phyloP scores from a whole-genome alignment of 2,113 vertebrate species.

The Uria lomvia region DNA sequence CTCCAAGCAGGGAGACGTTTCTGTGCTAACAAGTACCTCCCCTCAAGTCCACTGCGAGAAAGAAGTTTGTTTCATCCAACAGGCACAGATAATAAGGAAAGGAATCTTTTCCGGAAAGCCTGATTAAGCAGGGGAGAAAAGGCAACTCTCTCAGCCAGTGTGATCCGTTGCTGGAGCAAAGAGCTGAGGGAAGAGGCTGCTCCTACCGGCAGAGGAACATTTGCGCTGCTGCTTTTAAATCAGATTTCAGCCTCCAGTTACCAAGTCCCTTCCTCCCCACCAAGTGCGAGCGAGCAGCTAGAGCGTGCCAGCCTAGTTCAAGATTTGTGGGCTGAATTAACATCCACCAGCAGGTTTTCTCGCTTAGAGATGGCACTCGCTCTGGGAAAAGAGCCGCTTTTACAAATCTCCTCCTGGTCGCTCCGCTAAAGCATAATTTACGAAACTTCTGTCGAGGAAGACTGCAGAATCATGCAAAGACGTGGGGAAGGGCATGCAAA shows the following conservation, averaged over 20 bases:
- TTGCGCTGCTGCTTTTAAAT: not conserved
- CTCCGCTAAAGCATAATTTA: not conserved
- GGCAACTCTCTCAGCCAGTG: not conserved
- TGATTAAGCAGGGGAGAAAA: not conserved
- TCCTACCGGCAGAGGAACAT: not conserved
- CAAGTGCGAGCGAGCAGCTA: not conserved
- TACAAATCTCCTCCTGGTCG: not conserved
- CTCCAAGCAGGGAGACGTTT: accelerated
- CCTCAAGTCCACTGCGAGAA: not conserved
- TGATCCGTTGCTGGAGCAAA: not conserved
- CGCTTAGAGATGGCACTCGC: accelerated
- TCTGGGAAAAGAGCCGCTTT: not conserved
- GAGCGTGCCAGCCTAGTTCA: accelerated
- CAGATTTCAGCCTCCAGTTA: not conserved
- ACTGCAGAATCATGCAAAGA: not conserved
- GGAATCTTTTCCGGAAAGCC: not conserved
- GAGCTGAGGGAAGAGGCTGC: not conserved
- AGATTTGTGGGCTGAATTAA: not conserved
- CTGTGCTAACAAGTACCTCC: not conserved
- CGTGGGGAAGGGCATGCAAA: constrained; percentile 3
- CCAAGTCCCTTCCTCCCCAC: not conserved
- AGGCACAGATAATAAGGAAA: not conserved
- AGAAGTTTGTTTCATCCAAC: not conserved
- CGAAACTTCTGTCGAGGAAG: not conserved
- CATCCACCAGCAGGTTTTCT: not conserved